Conservation (phyloP, 2,797 vertebrate species). For the Hippoglossus hippoglossus region DNA sequence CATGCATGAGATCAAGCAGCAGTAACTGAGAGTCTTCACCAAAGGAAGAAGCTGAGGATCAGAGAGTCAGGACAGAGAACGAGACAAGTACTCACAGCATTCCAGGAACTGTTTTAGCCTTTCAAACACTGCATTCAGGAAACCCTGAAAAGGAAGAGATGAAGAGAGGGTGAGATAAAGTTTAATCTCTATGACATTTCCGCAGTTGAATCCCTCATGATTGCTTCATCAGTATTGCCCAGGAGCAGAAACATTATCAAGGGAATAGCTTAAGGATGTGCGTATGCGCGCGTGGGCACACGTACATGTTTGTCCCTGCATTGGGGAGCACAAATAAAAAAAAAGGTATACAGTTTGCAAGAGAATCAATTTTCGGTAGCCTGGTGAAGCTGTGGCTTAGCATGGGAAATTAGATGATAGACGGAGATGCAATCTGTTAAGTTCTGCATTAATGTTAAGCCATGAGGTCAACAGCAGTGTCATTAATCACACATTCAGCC, state of each 20-base stretch:
- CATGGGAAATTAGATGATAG: constrained; percentile 66
- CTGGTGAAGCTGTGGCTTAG: constrained; percentile 30
- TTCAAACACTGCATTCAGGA: constrained; percentile 94
- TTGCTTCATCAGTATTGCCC: constrained; percentile 43
- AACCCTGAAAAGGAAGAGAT: constrained; percentile 86
- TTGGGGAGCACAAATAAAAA: constrained; percentile 47
- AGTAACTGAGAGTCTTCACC: constrained; percentile 32
- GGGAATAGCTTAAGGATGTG: constrained; percentile 31
- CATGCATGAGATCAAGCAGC: constrained; percentile 22
- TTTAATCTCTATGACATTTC: constrained; percentile 60
- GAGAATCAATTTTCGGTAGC: constrained; percentile 60
- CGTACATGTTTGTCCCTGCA: constrained; percentile 24
- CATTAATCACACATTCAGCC: constrained; percentile 63
- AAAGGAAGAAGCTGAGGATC: constrained; percentile 19
- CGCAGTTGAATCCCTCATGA: constrained; percentile 51
- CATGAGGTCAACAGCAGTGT: constrained; percentile 56
- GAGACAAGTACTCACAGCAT: constrained; percentile 90
- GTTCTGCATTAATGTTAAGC: constrained; percentile 67
- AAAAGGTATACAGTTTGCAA: constrained; percentile 21
- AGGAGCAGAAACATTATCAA: constrained; percentile 39
- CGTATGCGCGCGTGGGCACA: constrained; percentile 9
- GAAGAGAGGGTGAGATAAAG: constrained; percentile 52
- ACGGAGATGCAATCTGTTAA: constrained; percentile 66
- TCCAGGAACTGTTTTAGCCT: constrained; percentile 95
- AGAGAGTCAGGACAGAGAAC: constrained; percentile 37